A percentile compares a stretch with the other conserved stretches of the same genome.
These are phyloP conservation scores for Carcina quercana DNA, from an alignment of 2,888 invertebrate species.

Conservation along the genomic window DNA sequence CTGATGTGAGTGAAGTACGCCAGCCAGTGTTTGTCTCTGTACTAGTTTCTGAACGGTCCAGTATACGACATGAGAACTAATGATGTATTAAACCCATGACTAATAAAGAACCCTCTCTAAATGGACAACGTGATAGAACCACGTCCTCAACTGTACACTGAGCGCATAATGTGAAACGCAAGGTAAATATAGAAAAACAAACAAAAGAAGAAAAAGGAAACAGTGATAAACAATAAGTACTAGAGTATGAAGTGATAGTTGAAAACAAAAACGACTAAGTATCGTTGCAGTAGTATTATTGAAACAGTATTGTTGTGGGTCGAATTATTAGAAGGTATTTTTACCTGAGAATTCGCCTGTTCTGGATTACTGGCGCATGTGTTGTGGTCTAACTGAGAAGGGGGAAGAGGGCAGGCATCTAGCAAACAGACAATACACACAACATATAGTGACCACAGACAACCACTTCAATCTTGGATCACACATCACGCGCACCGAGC, in stretches of 20 bases:
- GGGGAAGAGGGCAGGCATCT: slow-evolving; percentile 95
- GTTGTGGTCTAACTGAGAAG: slow-evolving; percentile 90
- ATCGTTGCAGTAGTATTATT: slow-evolving; percentile 68
- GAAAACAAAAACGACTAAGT: slow-evolving; percentile 62
- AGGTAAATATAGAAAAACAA: slow-evolving; percentile 34
- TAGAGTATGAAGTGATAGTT: slow-evolving; percentile 66
- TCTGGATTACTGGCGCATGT: slow-evolving; percentile 83
- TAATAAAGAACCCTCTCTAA: slow-evolving; percentile 25
- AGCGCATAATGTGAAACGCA: slow-evolving; percentile 56
- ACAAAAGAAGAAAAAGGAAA: slow-evolving; percentile 50
- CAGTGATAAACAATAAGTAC: slow-evolving; percentile 59
- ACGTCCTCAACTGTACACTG: slow-evolving; percentile 49
- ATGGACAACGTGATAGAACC: slow-evolving; percentile 32
- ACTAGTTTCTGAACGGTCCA: slow-evolving; percentile 59
- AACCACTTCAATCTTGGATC: slow-evolving; percentile 72
- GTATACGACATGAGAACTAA: slow-evolving; percentile 60
- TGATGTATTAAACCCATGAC: slow-evolving; percentile 30
- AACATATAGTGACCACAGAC: slow-evolving; percentile 77
- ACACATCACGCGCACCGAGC: slow-evolving; percentile 67
- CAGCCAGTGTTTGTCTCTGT: slow-evolving; percentile 65
- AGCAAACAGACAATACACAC: slow-evolving; percentile 93
- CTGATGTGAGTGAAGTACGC: slow-evolving; percentile 70
- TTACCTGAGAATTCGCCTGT: slow-evolving; percentile 82
- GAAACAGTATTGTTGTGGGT: slow-evolving; percentile 70
- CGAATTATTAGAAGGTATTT: slow-evolving; percentile 66